A percentile compares a stretch with the other conserved stretches of the same genome.
Conservation (phyloP, 2,888 invertebrate species). For the Stegophylla sp. region DNA sequence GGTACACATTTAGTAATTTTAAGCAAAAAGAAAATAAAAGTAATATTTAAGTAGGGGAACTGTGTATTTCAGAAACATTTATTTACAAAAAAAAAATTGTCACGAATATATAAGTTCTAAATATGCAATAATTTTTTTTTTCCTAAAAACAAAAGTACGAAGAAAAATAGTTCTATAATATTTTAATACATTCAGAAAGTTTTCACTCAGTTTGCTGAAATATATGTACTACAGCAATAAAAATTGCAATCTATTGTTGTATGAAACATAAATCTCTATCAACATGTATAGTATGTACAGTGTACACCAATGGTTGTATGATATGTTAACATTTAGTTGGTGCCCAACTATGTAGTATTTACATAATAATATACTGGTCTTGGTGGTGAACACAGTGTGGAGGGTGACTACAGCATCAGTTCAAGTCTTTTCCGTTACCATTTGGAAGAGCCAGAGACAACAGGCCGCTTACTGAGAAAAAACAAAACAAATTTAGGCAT, state of each 20-base stretch:
- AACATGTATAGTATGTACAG: background rate
- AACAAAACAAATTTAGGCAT: slow-evolving; percentile 60
- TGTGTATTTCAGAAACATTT: background rate
- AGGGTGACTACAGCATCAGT: slow-evolving; percentile 65
- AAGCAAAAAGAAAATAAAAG: background rate
- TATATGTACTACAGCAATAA: background rate
- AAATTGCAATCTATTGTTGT: background rate
- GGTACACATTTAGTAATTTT: background rate
- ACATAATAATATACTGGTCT: too few relatives aligned
- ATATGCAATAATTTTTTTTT: slow-evolving; percentile 17
- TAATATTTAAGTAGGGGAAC: background rate
- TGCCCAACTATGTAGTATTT: too few relatives aligned
- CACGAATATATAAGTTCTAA: slow-evolving; percentile 19
- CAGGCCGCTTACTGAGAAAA: slow-evolving; percentile 74
- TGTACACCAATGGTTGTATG: too few relatives aligned
- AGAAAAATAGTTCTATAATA: background rate
- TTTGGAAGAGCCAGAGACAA: slow-evolving; percentile 78
- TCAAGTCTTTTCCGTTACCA: slow-evolving; percentile 77
- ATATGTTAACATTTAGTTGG: too few relatives aligned
- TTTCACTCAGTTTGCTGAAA: background rate
- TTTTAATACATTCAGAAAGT: background rate
- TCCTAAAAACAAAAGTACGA: background rate
- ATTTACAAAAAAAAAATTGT: slow-evolving; percentile 43
- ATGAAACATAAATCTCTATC: too few relatives aligned
- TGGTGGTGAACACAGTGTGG: too few relatives aligned